A percentile compares a stretch with the other conserved stretches of the same genome.
These are phyloP conservation scores for Chamaea fasciata DNA, from an alignment of 2,113 vertebrate species.

Conservation along the genomic window DNA sequence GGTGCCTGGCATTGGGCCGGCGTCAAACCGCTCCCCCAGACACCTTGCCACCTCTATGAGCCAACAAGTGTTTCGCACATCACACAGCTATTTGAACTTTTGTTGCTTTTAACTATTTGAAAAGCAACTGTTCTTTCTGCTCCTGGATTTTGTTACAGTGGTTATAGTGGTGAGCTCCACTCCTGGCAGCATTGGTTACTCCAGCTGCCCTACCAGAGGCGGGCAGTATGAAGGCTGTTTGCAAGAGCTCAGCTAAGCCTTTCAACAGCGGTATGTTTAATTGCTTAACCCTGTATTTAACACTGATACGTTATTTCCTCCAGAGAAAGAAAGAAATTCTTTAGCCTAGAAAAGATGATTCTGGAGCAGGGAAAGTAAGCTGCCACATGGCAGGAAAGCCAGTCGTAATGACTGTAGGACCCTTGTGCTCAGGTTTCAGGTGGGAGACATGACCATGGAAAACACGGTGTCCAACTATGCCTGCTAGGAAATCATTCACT, in stretches of 20 bases:
- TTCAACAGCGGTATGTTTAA: neutral
- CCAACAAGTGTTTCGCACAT: neutral
- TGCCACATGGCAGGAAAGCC: neutral
- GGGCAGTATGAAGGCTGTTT: neutral
- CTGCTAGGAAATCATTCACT: neutral
- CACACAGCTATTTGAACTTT: neutral
- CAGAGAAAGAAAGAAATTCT: neutral
- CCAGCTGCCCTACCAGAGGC: neutral
- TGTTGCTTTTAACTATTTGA: neutral
- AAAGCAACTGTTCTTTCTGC: neutral
- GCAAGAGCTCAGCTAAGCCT: neutral
- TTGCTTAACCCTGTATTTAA: neutral
- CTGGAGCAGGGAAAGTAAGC: neutral
- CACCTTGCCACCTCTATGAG: neutral
- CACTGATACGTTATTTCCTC: neutral
- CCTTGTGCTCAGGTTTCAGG: neutral
- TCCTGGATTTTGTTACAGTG: neutral
- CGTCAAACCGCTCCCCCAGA: accelerated
- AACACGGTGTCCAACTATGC: accelerated
- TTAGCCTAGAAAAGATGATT: neutral
- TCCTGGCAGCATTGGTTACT: neutral
- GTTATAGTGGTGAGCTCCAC: neutral
- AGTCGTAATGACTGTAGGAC: neutral
- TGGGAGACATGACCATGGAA: neutral
- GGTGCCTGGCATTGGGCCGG: too few species aligned